phyloP scores from a whole-genome alignment of 2,797 vertebrate species.

The Anguilla megastoma region DNA sequence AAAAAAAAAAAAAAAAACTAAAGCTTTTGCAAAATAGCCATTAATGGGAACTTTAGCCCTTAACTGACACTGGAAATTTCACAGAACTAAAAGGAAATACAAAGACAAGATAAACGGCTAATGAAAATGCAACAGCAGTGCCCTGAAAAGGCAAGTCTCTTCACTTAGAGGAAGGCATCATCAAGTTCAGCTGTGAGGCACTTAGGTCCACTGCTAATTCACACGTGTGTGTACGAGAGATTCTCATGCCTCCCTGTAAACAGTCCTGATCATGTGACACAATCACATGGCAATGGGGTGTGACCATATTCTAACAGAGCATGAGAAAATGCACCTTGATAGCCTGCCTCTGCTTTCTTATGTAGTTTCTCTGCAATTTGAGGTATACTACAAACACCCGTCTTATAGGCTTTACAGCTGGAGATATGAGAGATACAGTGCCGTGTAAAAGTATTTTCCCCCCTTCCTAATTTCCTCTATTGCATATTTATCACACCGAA shows the following conservation, averaged over 20 bases:
- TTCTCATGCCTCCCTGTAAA: conserved; percentile 28
- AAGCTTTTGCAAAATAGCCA: not conserved
- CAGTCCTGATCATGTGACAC: conserved; percentile 43
- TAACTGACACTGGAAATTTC: not conserved
- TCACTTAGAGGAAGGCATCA: not conserved
- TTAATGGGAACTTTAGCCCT: not conserved
- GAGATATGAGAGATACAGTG: not conserved
- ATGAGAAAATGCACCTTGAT: not conserved
- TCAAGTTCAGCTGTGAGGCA: not conserved
- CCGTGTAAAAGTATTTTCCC: too few relatives aligned
- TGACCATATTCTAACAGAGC: conserved; percentile 17
- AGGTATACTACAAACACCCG: not conserved
- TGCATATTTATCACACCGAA: not conserved
- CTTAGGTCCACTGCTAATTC: not conserved
- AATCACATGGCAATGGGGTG: conserved; percentile 53
- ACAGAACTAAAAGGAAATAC: not conserved
- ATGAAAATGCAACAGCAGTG: not conserved
- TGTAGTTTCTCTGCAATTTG: not conserved
- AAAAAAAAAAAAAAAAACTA: not conserved
- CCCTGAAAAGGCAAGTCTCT: not conserved
- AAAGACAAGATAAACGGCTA: not conserved
- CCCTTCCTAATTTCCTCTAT: too few relatives aligned
- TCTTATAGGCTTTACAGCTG: not conserved
- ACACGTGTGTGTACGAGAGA: not conserved
- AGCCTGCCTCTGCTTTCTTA: not conserved